Base-by-base conservation (phyloP, 2,888 invertebrate species). In the Glyphotaelius pellucidus region DNA sequence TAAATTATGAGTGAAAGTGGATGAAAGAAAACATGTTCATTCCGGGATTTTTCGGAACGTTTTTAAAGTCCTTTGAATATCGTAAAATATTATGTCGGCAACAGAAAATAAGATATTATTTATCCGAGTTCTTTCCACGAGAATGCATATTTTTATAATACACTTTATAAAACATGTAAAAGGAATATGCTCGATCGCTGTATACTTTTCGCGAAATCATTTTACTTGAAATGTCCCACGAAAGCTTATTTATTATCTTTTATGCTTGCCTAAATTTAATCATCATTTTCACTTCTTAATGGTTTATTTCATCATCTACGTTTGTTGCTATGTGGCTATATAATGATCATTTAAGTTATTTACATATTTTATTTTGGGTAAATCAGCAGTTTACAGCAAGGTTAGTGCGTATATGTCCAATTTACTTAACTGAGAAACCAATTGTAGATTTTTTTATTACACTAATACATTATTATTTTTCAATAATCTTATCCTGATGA, bases 111-210 rank as follows among this genome's bases (percentile, higher is more conserved):
- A 25, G 67, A 67, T 9, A 25, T 67, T 67, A 67, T 67, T 67
- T 67, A 67, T 67, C n/a, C n/a, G 67, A 67, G 67, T 67, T 67
- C 67, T 67, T 67, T 67, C 67, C 67, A 67, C 67, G 25, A 67
- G 67, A 67, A 67, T 67, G 67, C 67, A 67, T 67, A 67, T 67
- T 25, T 67, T 67, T n/a, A 67, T 67, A 67, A 67, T 67, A 67
- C 25, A n/a, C 67, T 86, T 14, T 35, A 12, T 86, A 42, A 86
- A 86, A 86, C 38, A 67, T 67, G 67, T 67, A n/a, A 67, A n/a
- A 25, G 67, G 9, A 1, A 67, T 67, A 25, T 67, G 67, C 67
- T 67, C 25, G n/a, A 67, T 25, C 67, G n/a, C 67, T 67, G 67
- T 67, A n/a, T n/a, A n/a, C n/a, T 67, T 67, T 67, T 67, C 52